Evolutionary conservation across 2,797 vertebrate species (phyloP).

Genomic region (Lepilemur septentrionalis): DNA sequence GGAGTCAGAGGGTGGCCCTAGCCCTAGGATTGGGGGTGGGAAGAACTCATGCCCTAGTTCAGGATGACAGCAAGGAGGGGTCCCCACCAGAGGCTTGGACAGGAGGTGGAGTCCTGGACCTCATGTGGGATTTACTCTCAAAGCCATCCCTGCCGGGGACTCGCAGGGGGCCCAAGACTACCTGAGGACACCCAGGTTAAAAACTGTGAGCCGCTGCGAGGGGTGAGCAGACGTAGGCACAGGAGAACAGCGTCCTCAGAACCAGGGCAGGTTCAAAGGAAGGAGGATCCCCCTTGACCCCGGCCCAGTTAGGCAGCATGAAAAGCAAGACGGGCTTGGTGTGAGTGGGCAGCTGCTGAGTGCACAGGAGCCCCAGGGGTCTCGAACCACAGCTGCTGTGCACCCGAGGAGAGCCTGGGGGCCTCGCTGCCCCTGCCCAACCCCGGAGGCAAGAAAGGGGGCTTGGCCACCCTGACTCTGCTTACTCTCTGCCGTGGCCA

Average conservation of each 20-base stretch:
- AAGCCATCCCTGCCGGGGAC: not conserved
- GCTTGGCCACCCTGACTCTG: not conserved
- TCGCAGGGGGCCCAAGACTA: no score
- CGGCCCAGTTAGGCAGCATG: accelerated
- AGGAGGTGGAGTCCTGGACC: not conserved
- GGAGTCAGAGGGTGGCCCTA: not conserved
- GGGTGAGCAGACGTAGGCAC: not conserved
- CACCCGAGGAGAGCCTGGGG: accelerated
- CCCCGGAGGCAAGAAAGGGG: not conserved
- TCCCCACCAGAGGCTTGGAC: not conserved
- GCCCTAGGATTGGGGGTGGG: not conserved
- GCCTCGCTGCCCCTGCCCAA: not conserved
- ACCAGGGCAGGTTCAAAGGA: not conserved
- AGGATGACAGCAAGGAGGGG: not conserved
- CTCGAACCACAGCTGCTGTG: not conserved
- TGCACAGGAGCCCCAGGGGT: not conserved
- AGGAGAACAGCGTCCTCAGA: not conserved
- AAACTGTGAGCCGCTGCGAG: not conserved
- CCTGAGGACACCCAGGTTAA: not conserved
- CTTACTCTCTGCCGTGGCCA: not conserved
- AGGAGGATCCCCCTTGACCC: no score
- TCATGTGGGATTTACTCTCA: not conserved
- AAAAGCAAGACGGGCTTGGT: no score
- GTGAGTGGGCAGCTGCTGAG: not conserved
- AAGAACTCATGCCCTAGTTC: not conserved